Base-by-base conservation (phyloP, 1,140 invertebrate species). In the Patella vulgata region DNA sequence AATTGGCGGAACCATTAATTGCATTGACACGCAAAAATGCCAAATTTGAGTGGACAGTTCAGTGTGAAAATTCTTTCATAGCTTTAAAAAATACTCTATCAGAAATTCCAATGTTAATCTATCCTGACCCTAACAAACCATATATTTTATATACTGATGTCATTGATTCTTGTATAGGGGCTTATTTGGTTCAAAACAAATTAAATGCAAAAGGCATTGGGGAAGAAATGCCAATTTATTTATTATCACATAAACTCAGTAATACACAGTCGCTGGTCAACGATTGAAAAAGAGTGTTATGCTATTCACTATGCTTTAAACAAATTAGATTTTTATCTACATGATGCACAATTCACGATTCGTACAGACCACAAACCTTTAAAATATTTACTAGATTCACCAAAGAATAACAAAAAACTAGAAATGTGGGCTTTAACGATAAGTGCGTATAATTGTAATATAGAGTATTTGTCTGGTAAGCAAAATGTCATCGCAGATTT, bases 1-100 rank as follows among this genome's bases (percentile, higher is more conserved):
- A 69, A n/a, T 64, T 82, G 1, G 70, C 80, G n/a, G 55, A 67
- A 42, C 84, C 83, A 8, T 62, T 86, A 0, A 61, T 69, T 2
- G 44, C 48, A 5, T 40, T 88, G 5, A 72, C 82, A 27, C 81
- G 81, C 62, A 85, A 87, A 68, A 75, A 83, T 59, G 61, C 67
- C 2, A 64, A 55, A 36, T 77, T 71, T 48, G 70, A 61, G 11
- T 78, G 76, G 73, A 58, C 52, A 23, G n/a, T 40, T 12, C 44
- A 59, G 6, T 69, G 65, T 59, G 42, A 71, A 39, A n/a, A 28
- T n/a, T 59, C 65, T 1, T 79, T 79, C 65, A 55, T 72, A 2
- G 60, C 31, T 30, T 21, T 77, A n/a, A 77, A 73, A 60, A 40
- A 66, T 9, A 59, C 61, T 44, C 48, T 76, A 6, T 57, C 59